Evolutionary conservation across 2,888 invertebrate species (phyloP), one percentile per base, ranked within the genome.

Genomic region (Germaria angustata): DNA sequence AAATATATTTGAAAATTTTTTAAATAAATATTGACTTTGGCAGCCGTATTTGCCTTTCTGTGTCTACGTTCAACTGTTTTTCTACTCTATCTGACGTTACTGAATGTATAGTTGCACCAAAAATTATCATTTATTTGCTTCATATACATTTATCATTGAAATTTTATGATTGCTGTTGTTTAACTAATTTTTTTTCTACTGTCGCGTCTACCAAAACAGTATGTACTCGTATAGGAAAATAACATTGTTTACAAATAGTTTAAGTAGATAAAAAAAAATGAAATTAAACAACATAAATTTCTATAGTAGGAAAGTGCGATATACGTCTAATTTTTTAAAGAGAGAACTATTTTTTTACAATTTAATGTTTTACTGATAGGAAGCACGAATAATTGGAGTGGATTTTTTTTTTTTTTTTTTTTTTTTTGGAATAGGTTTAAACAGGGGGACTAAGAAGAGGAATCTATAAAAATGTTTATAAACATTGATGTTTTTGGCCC

Each of bases 1-100:
- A 44, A 65, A 75, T 28, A 34, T 36, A 41, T 66, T 73, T 72
- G 51, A 79, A 79, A 53, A 53, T 73, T 79, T n/a, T 51, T 79
- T 55, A 51, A 82, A 79, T 69, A 71, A 82, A 82, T 82, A 82
- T 82, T 82, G 71, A 82, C 82, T 75, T 71, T 79, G 75, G 82
- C 82, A 79, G 82, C 82, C 81, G 81, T 81, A 81, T 73, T 80
- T 80, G 17, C 51, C 61, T 44, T 34, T 51, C 61, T 61, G 24
- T 66, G 13, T 57, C 44, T 9, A 32, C 63, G 49, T 61, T 39
- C 20, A 51, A 72, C 46, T 63, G 53, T 51, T 24, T 65, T n/a
- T n/a, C 15, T 46, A 13, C 39, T 65, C 32, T 57, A 57, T 34
- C 34, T 55, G 55, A 44, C 34, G 57, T 34, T 65, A 39, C 51